Percentiles rank a stretch among this genome's conserved stretches.
These are phyloP conservation scores for Saturnia pavonia DNA, from an alignment of 2,888 invertebrate species.

Conservation along the genomic window DNA sequence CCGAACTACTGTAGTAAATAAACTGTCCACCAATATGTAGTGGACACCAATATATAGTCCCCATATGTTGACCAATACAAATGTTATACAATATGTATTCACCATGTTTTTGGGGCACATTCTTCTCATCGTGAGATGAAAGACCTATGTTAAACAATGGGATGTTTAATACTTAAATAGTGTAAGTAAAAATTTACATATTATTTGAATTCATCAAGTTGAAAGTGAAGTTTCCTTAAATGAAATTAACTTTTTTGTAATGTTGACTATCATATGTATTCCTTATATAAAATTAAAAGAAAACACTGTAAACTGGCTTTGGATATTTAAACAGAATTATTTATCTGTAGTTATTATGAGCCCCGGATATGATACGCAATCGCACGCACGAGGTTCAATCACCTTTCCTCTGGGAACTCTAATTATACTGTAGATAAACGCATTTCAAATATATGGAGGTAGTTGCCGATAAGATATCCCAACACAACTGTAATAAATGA, in stretches of 20 bases:
- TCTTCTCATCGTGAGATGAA: no score
- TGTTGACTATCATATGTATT: neutral
- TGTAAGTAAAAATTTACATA: neutral
- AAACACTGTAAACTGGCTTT: neutral
- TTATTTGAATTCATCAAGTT: neutral
- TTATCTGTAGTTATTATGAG: neutral
- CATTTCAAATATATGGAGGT: conserved; percentile 1
- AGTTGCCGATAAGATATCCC: neutral
- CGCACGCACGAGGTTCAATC: conserved; percentile 4
- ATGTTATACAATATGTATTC: no score
- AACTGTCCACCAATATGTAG: neutral
- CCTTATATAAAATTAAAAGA: neutral
- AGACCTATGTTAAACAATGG: no score
- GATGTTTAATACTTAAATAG: neutral
- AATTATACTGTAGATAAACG: conserved; percentile 5
- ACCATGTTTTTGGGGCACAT: no score
- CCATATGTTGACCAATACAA: no score
- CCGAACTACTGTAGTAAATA: no score
- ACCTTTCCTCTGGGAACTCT: conserved; percentile 6
- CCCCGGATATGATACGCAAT: neutral
- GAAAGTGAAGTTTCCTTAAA: neutral
- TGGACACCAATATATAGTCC: no score
- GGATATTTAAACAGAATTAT: neutral
- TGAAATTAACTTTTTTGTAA: neutral
- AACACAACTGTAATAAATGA: neutral